Conservation (phyloP, 30 jellyfish, hydroid and myxozoan species). For the Aurelia sp. region DNA sequence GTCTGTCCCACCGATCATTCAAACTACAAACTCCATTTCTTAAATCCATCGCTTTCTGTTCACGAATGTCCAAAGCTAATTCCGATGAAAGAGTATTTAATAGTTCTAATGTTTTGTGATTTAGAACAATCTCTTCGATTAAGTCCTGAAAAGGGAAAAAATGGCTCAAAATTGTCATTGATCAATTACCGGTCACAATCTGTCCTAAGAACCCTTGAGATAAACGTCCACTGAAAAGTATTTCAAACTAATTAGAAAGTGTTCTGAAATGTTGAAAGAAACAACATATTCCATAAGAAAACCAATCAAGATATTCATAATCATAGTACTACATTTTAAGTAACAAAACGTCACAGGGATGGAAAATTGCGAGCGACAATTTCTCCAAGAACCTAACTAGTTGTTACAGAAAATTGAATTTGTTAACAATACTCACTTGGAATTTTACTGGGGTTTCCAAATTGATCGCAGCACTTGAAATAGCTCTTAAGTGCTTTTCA, state of each 20-base stretch:
- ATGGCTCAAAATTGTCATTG: neutral
- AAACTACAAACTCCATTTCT: constrained; percentile 56
- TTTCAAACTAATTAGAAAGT: neutral
- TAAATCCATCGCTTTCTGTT: constrained; percentile 72
- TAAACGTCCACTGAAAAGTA: no score
- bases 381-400: neutral
- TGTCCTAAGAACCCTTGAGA: no score
- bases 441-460: constrained; percentile 75
- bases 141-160: constrained; percentile 31
- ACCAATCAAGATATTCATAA: no score
- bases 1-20: constrained; percentile 83
- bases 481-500: constrained; percentile 19
- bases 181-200: no score
- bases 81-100: constrained; percentile 46
- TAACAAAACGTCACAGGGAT: no score
- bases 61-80: constrained; percentile 45
- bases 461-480: constrained; percentile 36
- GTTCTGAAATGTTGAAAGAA: neutral
- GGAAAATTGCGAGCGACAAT: no score
- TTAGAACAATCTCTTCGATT: constrained; percentile 59
- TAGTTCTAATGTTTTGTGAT: constrained; percentile 50
- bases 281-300: no score
- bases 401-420: neutral
- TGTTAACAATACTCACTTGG: constrained; percentile 41
- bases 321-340: no score